Base-by-base conservation (phyloP, 2,888 invertebrate species). In the Trichopria drosophilae region DNA sequence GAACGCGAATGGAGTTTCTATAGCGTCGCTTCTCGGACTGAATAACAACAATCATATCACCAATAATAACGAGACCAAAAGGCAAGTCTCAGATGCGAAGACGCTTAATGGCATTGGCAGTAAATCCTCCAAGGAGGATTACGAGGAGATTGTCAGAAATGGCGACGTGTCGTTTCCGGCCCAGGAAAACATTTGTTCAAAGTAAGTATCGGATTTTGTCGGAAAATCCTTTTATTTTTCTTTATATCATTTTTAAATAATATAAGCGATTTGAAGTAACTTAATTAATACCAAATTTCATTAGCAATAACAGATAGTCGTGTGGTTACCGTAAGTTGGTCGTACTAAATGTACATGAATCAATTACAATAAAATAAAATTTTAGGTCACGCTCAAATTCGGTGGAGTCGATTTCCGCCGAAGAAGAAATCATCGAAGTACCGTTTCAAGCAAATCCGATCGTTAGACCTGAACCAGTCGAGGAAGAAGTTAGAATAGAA, bases 1-100 rank as follows among this genome's bases (percentile, higher is more conserved):
- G 24, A 71, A 66, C 54, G 61, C 60, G 54, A 71, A 70, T 50
- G 70, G 66, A 47, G 58, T 71, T 64, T 68, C 67, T 31, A 58
- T 72, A 32, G 67, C 71, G 10, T 58, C 69, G 41, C 60, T 72
- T 3, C 63, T 71, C 6, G 68, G 71, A 1, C 52, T 70, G 39
- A 69, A 67, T 58, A 71, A 72, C 58, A 72, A 72, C 56, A 71
- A 69, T 53, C 65, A 65, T 35, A 65, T 63, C 48, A 69, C 60
- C 13, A 64, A 62, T 16, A 69, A 68, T 53, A 65, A 68, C 44
- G 65, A 66, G 19, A 57, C 42, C 9, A 51, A 52, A 20, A 55
- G 57, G 13, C 56, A 54, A 10, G 40, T 44, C 13, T 34, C 51
- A 16, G 52, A 58, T 50, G 55, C 55, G 47, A 61, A 60, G 46